Evolutionary conservation across 2,888 invertebrate genomes (phyloP), one percentile per base, ranked within the genome.

Genomic region (Monoplex corrugatus): DNA sequence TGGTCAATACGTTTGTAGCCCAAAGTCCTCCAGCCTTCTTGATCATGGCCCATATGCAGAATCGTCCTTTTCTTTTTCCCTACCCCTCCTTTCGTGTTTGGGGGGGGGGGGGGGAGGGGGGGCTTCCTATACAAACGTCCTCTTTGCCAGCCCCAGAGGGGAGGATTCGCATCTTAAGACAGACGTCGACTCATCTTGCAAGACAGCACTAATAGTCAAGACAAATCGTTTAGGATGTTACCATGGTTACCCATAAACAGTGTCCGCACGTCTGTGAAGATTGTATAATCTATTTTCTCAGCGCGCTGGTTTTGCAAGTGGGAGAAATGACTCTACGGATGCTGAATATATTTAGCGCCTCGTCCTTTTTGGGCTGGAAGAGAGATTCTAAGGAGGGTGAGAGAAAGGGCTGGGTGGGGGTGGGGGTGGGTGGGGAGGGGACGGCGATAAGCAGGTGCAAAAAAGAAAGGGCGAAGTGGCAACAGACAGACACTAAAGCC

Each of bases 221-320:
- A 85, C 45, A 50, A 85, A 85, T 57, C 84, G 84, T 50, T 85
- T 85, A 85, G 35, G 13, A 19, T 19, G 84, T 85, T 85, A 57
- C 84, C 84, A 57, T 85, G 84, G 84, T 35, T n/a, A 57, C 84
- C 35, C 43, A 35, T 50, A 85, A 85, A 85, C 84, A 85, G 50
- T 85, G 35, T 85, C 57, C 35, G 50, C 84, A 3, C 32, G 6
- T 35, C 23, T 85, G 57, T 8, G n/a, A 10, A 6, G n/a, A 38
- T 32, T 78, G 78, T 78, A 40, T 78, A 40, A 78, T 78, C 16
- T 78, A n/a, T 38, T 10, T 78, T 78, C 78, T 32, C 50, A 19
- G 50, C 50, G 19, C 50, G 50, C 50, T 10, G 50, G 50, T 19
- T 13, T 28, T 57, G 13, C 23, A 68, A 68, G 68, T 68, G 68